Base-by-base conservation (phyloP, 1,140 invertebrate genomes). In the Marisa cornuarietis region DNA sequence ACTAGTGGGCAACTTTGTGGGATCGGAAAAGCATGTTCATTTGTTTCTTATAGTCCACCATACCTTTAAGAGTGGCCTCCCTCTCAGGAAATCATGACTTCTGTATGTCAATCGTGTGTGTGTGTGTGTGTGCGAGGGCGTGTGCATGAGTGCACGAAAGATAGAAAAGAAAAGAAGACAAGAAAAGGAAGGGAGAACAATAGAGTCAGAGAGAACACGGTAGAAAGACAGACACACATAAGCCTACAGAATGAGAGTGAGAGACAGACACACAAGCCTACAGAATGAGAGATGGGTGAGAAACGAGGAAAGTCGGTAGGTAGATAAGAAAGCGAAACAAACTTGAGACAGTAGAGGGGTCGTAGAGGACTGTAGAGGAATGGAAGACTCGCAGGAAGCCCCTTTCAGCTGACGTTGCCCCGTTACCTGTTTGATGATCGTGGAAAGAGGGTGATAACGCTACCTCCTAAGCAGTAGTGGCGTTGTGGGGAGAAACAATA, bases 231-330 rank as follows among this genome's bases (percentile, higher is more conserved):
- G 42, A n/a, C 22, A 78, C 24, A 68, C 22, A n/a, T 20, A 52
- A 13, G 22, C 52, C 22, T 71, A 49, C 52, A 80, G 7, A 75
- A n/a, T 24, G n/a, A n/a, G n/a, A n/a, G n/a, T n/a, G 81, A 80
- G 8, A 75, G 52, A 49, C 18, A 24, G 42, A n/a, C 22, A 78
- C 24, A 68, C 22, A n/a, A 13, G 22, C 52, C 22, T 71, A 49
- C 52, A 80, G 7, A 75, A n/a, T 24, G n/a, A n/a, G n/a, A n/a
- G n/a, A n/a, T n/a, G n/a, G n/a, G n/a, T n/a, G n/a, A n/a, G n/a
- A n/a, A n/a, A n/a, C n/a, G n/a, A n/a, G n/a, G 7, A 24, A 22
- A 62, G 54, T 54, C n/a, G n/a, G 61, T 8, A 24, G 58, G 68
- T 16, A 69, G 24, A 24, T 16, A 31, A 69, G 11, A 11, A 31